Evolutionary conservation across 2,888 invertebrate genomes (phyloP).

Genomic region (Drosophila anomalata): DNA sequence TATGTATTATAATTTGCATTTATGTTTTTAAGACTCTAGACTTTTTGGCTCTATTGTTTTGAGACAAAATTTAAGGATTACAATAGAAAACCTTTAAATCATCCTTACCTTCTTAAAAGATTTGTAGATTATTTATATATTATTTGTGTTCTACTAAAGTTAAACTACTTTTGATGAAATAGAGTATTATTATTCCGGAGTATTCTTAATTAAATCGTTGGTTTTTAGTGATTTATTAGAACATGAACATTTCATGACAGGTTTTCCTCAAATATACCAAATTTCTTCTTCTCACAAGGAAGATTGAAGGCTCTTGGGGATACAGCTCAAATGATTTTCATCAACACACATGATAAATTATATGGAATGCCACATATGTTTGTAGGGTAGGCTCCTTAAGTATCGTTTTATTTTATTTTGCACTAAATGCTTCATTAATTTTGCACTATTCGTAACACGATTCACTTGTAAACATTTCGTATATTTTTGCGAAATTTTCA

Average conservation of each 20-base stretch:
- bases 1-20: neutral
- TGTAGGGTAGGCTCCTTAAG: neutral
- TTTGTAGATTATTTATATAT: neutral
- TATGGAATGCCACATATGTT: constrained; percentile 1
- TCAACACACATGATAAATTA: constrained; percentile 1
- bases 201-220: constrained; percentile 35
- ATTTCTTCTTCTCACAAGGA: neutral
- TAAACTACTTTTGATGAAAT: neutral
- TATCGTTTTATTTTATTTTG: neutral
- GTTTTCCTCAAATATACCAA: neutral
- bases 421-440: constrained; percentile 7
- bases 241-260: constrained; percentile 59
- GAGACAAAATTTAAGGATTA: too few species aligned
- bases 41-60: too few species aligned
- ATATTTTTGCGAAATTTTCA: neutral
- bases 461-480: constrained; percentile 2
- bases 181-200: neutral
- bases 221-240: constrained; percentile 64
- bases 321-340: neutral
- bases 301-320: neutral
- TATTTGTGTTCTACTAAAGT: neutral
- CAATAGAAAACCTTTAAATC: neutral
- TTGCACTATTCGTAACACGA: constrained; percentile 3
- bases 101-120: neutral
- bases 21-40: neutral